phyloP scores from a whole-genome alignment of 2,797 vertebrate species.

The Halcyon chelicuti region DNA sequence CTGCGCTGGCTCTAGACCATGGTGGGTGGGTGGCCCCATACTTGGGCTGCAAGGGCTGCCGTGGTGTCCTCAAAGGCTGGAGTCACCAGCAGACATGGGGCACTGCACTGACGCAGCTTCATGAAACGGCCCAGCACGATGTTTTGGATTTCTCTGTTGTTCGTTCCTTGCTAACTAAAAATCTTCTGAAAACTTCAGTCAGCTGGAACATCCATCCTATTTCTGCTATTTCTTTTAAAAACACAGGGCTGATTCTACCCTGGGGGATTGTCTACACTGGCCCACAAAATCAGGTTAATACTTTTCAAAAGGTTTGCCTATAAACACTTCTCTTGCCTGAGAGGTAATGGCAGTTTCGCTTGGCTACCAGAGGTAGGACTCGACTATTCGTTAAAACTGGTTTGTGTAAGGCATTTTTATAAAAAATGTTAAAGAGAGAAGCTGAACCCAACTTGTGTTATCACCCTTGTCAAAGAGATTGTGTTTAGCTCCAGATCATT shows the following conservation, averaged over 20 bases:
- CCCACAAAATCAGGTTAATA: not conserved
- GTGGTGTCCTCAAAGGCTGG: not conserved
- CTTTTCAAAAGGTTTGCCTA: not conserved
- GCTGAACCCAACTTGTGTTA: not conserved
- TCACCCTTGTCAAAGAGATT: not conserved
- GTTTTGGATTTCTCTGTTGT: not conserved
- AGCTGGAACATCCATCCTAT: not conserved
- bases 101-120: not conserved
- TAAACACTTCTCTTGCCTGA: not conserved
- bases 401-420: not conserved
- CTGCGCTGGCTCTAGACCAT: rapidly evolving
- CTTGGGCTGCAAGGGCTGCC: not conserved
- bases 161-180: not conserved
- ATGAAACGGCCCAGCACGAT: rapidly evolving
- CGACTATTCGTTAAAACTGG: not conserved
- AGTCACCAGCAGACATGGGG: not conserved
- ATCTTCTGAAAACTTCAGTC: not conserved
- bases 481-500: not conserved
- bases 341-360: not conserved
- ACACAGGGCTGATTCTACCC: rapidly evolving
- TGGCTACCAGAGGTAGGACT: not conserved
- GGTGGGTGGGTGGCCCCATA: not conserved
- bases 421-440: not conserved
- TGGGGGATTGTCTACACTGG: not conserved
- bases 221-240: not conserved